These are phyloP conservation scores for Callionymus lyra DNA, from an alignment of 2,113 vertebrate species.

Conservation along the genomic window DNA sequence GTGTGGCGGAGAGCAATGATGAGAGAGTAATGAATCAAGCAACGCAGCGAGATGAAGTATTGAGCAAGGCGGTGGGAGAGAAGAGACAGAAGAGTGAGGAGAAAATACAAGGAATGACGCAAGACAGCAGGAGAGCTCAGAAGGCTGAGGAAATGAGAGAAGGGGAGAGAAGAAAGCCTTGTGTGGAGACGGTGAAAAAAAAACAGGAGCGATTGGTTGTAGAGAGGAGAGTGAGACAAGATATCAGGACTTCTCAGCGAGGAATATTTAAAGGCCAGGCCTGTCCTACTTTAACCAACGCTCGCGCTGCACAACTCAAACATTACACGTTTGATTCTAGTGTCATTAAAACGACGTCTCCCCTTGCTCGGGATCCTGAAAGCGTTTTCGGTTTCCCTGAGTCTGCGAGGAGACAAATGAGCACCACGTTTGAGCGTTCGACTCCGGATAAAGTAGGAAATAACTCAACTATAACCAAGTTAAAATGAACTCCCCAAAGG, in stretches of 20 bases:
- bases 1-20: slow-evolving; percentile 17
- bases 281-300: slow-evolving; percentile 58
- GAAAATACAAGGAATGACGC: slow-evolving; percentile 22
- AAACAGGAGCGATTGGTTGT: neutral
- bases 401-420: no score
- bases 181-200: neutral
- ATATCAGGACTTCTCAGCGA: slow-evolving; percentile 22
- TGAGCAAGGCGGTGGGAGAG: slow-evolving; percentile 26
- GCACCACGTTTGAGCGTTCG: no score
- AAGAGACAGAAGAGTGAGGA: slow-evolving; percentile 5
- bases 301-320: no score
- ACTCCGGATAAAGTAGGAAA: no score
- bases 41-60: slow-evolving; percentile 34
- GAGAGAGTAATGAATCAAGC: slow-evolving; percentile 30
- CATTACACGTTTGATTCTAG: slow-evolving; percentile 52
- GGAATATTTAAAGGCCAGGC: slow-evolving; percentile 34
- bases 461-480: no score
- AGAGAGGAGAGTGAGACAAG: slow-evolving; percentile 7
- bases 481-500: no score
- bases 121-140: slow-evolving; percentile 18
- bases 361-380: no score
- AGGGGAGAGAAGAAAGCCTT: neutral
- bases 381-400: no score
- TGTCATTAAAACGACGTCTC: neutral
- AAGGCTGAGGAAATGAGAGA: no score